Percentiles rank a stretch among this genome's conserved stretches.
phyloP scores from a whole-genome alignment of 2,888 invertebrate species.

The Pammene aurita region DNA sequence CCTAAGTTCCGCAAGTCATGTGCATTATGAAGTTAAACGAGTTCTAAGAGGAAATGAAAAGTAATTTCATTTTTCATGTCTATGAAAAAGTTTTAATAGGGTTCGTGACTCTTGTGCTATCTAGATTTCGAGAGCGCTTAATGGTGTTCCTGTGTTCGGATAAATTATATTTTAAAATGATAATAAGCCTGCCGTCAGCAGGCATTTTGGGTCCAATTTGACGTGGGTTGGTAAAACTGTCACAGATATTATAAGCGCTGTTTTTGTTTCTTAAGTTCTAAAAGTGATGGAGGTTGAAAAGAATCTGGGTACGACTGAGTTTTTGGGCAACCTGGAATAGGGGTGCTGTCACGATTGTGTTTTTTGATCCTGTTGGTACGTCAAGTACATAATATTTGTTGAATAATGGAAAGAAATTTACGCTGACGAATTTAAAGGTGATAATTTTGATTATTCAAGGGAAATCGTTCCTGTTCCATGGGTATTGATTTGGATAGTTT shows the following conservation, averaged over 20 bases:
- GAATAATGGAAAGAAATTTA: too few species aligned
- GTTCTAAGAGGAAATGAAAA: constrained; percentile 51
- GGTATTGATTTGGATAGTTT: too few species aligned
- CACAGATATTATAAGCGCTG: constrained; percentile 24
- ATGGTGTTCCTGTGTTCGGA: constrained; percentile 32
- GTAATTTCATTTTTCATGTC: constrained; percentile 69
- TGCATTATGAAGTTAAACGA: constrained; percentile 57
- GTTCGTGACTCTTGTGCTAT: constrained; percentile 54
- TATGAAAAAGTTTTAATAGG: constrained; percentile 67
- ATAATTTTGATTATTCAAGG: too few species aligned
- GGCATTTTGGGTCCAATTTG: constrained; percentile 25
- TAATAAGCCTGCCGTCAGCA: constrained; percentile 28
- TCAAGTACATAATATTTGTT: background rate
- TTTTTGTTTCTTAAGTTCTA: constrained; percentile 32
- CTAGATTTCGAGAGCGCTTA: constrained; percentile 49
- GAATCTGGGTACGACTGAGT: constrained; percentile 18
- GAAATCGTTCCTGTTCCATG: too few species aligned
- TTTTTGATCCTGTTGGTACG: background rate
- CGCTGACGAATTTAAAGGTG: too few species aligned
- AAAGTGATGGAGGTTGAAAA: constrained; percentile 26
- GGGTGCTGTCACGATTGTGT: background rate
- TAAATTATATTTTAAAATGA: constrained; percentile 38
- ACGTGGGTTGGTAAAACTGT: constrained; percentile 29
- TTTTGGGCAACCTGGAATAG: background rate
- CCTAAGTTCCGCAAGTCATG: constrained; percentile 53